Evolutionary conservation across 2,797 vertebrate species (phyloP), one percentile per base, ranked within the genome.

Genomic region (Manis javanica): DNA sequence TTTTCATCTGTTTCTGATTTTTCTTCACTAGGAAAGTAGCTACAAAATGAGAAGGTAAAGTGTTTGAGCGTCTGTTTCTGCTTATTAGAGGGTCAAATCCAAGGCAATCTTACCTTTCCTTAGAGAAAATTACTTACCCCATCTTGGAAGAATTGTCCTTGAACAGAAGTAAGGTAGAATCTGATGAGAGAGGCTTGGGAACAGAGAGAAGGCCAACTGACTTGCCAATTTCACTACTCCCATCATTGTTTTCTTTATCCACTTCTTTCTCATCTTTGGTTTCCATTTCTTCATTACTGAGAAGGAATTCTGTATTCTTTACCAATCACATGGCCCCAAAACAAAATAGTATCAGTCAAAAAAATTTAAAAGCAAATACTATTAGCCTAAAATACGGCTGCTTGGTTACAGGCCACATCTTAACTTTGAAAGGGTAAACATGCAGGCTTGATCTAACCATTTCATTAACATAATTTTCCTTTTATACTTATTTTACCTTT

Each of bases 71-170:
- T 63, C 77, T 89, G 26, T 75, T 81, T 83, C 78, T 90, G 74
- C n/a, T 95, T 88, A 66, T 23, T 31, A 53, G 11, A 87, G 18
- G 8, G 37, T 10, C 53, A 91, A 95, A 92, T 90, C n/a, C 66
- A 92, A 85, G 31, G 21, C 39, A 77, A 77, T 81, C 79, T 91
- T 39, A 26, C 5, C 3, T 34, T 89, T 95, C 42, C 26, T 96
- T 97, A 91, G 64, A 49, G 79, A 91, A 55, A 61, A 68, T 95
- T 63, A 95, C 96, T 97, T 96, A 99, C 99, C 99, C 99, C 24
- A 99, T 99, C 94, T 99, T 99, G 42, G 99, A 99, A 90, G 99
- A 99, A 98, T 98, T 99, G 39, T 99, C 99, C 7, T 99, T 99
- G 86, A 99, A 99, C 31, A 99, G 98, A 98, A 99, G 98, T 79